Evolutionary conservation across 2,797 vertebrate genomes (phyloP).

Genomic region (Acipenser ruthenus): DNA sequence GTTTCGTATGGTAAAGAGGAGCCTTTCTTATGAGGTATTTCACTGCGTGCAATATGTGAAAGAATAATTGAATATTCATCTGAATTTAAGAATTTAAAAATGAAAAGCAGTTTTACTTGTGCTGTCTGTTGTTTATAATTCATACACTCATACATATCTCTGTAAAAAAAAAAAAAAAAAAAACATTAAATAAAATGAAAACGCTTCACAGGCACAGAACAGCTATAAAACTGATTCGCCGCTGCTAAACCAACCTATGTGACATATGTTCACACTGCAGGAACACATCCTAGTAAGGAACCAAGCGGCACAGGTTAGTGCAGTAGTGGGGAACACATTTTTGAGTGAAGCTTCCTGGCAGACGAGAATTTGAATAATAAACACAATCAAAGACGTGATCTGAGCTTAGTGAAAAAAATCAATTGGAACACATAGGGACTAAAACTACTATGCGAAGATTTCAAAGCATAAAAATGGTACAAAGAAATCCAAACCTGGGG

Average conservation of each 20-base stretch:
- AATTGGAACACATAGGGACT: too few relatives aligned
- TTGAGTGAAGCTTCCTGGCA: not conserved
- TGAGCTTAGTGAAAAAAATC: too few relatives aligned
- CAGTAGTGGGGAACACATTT: not conserved
- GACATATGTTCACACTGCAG: conserved; percentile 3
- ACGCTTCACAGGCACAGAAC: not conserved
- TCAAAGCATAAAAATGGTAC: too few relatives aligned
- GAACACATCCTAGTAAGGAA: not conserved
- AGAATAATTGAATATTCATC: too few relatives aligned
- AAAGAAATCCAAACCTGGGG: too few relatives aligned
- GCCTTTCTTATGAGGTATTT: too few relatives aligned
- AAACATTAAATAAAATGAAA: not conserved
- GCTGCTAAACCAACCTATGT: not conserved
- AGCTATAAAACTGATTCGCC: not conserved
- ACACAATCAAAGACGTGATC: not conserved
- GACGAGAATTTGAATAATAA: not conserved
- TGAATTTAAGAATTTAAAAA: not conserved
- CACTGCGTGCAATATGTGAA: too few relatives aligned
- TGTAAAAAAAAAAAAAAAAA: too few relatives aligned
- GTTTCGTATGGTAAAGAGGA: too few relatives aligned
- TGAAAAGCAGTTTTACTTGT: not conserved
- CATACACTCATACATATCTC: not conserved
- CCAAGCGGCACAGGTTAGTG: not conserved
- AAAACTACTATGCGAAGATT: too few relatives aligned
- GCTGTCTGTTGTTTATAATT: not conserved